Evolutionary conservation across 1,140 invertebrate genomes (phyloP).

Genomic region (Drosophila ogumai): DNA sequence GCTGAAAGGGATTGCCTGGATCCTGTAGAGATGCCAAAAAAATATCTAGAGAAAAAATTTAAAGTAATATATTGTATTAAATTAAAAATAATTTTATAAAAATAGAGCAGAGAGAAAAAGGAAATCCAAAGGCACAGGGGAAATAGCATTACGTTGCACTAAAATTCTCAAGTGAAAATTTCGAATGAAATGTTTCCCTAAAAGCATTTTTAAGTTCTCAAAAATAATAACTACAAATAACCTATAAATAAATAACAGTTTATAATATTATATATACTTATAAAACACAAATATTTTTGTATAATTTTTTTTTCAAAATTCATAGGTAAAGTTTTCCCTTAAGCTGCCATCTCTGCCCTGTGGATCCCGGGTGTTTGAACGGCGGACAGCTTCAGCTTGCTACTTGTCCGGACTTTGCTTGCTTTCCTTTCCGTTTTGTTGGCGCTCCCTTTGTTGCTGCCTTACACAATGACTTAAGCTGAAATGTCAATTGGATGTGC

Average conservation of each 20-base stretch:
- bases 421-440: slow-evolving; percentile 63
- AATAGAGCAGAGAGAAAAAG: no score
- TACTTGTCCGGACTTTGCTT: slow-evolving; percentile 60
- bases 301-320: not conserved
- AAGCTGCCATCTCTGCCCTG: slow-evolving; percentile 18
- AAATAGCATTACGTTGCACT: not conserved
- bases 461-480: slow-evolving; percentile 80
- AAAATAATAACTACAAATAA: not conserved
- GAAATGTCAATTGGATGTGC: slow-evolving; percentile 83
- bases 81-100: no score
- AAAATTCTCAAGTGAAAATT: not conserved
- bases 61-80: not conserved
- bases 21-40: slow-evolving; percentile 14
- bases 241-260: not conserved
- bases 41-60: not conserved
- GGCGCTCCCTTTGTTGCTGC: slow-evolving; percentile 61
- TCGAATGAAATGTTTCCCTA: not conserved
- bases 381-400: slow-evolving; percentile 65
- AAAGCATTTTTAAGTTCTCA: not conserved
- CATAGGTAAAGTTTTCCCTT: not conserved
- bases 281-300: no score
- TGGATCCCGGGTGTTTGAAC: slow-evolving; percentile 55
- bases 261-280: not conserved
- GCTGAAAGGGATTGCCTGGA: slow-evolving; percentile 22
- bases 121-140: no score